Base-by-base conservation (phyloP, 2,888 invertebrate genomes). In the Halictus ligatus region DNA sequence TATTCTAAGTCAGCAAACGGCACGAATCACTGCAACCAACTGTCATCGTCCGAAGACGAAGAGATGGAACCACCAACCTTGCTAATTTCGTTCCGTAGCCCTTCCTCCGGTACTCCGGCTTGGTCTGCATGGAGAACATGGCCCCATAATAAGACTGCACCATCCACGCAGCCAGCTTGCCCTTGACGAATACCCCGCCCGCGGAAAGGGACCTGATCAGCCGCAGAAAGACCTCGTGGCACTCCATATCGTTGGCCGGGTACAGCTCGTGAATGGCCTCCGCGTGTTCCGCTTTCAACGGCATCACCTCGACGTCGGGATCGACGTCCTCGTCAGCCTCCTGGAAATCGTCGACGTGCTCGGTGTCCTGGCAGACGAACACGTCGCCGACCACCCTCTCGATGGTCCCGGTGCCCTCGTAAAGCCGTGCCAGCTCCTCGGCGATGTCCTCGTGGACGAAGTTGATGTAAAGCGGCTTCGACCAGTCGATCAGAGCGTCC, bases 121-220 rank as follows among this genome's bases (percentile, higher is more conserved):
- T 96, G 82, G 98, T 98, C 95, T 98, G 98, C 98, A 98, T 98
- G 77, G 98, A 98, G 96, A 98, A 98, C 98, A 98, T 98, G 87
- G 98, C 98, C 43, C 98, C 98, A 95, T 98, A 98, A 95, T 98
- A 98, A 35, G 98, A 98, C 95, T 98, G 98, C 75, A 98, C 97
- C 98, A 98, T 98, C 98, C 98, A 98, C 46, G 98, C 98, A 58
- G 98, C 98, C 88, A 98, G 96, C 92, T 97, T 97, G 76, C 97
- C 97, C 91, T 93, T 96, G 21, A 95, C 97, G 95, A 98, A 98
- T 88, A 98, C 97, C 60, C 98, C 98, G 94, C 97, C 97, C 29
- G 98, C 98, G 15, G 98, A 98, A 89, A 98, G 96, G 93, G 97
- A 97, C 83, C 96, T 96, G 86, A 98, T 97, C 85, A 98, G 96